Evolutionary conservation across 2,888 invertebrate genomes (phyloP), one percentile per base, ranked within the genome.

Genomic region (Philonicus albiceps): DNA sequence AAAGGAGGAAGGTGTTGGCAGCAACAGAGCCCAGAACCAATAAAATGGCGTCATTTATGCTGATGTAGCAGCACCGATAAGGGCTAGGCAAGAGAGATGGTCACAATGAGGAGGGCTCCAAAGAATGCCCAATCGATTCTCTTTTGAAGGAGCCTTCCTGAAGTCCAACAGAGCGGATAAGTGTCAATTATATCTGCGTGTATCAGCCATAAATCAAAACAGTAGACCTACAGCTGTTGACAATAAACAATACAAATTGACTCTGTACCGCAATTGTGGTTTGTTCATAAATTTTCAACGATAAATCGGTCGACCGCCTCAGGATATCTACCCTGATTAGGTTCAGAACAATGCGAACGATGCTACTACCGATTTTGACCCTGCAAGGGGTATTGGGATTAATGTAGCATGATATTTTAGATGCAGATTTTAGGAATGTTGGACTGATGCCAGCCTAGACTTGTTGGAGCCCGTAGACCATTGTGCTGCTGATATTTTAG

Each of bases 181-280:
- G 86, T 84, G 87, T 87, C 87, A 87, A 87, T 87, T 87, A 87
- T 86, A 86, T 86, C 86, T 73, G 86, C 85, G 72, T 80, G 83
- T 31, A 81, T 73, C 85, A 64, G 85, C 80, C 74, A 87, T 87
- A 87, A 87, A 87, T 87, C 87, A 87, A 87, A 87, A 86, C 81
- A 86, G 85, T 37, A 73, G 78, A 80, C 86, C 85, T 75, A 84
- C 53, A 85, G 80, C 74, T 87, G 87, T 87, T 87, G 87, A 87
- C 87, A 87, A 87, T 87, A 87, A 87, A 87, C 87, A 87, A 87
- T 86, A 87, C 87, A 87, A 87, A 87, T 87, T 87, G 87, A 87
- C 85, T 86, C 31, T 86, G 85, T 86, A 72, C 85, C 72, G 80
- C 87, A 86, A 86, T 86, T 73, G 87, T 85, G 85, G 74, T 31